These are phyloP conservation scores for Nannobrachium achirus DNA, from an alignment of 2,113 vertebrate genomes.

Conservation along the genomic window DNA sequence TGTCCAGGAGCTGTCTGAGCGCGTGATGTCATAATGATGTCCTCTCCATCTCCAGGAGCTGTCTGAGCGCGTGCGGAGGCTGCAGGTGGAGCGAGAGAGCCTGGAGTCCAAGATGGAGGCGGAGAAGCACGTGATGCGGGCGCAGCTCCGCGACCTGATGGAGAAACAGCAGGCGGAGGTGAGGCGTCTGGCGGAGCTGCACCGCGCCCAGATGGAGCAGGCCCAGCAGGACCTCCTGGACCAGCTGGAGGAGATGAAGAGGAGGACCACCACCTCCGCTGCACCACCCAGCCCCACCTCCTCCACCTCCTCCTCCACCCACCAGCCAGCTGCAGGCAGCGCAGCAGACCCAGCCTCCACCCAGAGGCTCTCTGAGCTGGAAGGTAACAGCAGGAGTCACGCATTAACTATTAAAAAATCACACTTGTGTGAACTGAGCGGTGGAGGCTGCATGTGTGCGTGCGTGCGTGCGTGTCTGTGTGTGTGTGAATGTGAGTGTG, in stretches of 20 bases:
- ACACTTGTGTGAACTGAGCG: too few species aligned
- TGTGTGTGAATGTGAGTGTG: too few species aligned
- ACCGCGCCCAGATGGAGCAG: constrained; percentile 70
- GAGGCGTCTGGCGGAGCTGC: constrained; percentile 60
- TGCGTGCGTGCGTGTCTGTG: too few species aligned
- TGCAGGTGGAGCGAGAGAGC: constrained; percentile 86
- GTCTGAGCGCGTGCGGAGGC: constrained; percentile 76
- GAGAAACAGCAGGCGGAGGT: constrained; percentile 87
- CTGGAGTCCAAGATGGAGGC: constrained; percentile 89
- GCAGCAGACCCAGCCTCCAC: constrained; percentile 48
- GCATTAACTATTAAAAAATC: too few species aligned
- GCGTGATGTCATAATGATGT: too few species aligned
- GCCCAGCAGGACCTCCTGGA: constrained; percentile 68
- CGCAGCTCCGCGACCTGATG: constrained; percentile 88
- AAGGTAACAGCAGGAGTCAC: constrained; percentile 76
- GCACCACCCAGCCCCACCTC: background rate
- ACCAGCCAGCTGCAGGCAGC: constrained; percentile 11
- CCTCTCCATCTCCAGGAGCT: constrained; percentile 85
- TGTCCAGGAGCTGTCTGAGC: too few species aligned
- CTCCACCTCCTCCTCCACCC: too few species aligned
- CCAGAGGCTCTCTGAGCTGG: constrained; percentile 79
- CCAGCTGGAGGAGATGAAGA: constrained; percentile 76
- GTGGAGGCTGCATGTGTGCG: too few species aligned
- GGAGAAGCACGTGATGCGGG: constrained; percentile 91
- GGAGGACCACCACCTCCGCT: background rate